Base-by-base conservation (phyloP, 2,113 vertebrate species). In the Aldabrachelys gigantea region DNA sequence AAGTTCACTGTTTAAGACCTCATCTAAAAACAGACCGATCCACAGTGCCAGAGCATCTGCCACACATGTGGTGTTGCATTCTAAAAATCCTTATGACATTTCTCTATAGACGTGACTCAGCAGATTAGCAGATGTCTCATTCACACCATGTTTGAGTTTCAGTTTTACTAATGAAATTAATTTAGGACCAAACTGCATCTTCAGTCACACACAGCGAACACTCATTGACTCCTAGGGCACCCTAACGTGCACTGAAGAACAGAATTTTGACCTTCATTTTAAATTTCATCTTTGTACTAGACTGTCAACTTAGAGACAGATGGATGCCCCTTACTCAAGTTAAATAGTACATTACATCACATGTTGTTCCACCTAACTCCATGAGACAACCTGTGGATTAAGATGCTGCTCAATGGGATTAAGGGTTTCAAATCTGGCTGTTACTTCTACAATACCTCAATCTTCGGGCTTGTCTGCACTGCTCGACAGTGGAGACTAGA, bases 41-140 rank as follows among this genome's bases (percentile, higher is more conserved):
- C 54, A 22, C 94, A 92, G 85, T 27, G 35, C 95, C 96, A 95
- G 89, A 92, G 96, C 96, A 97, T 96, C 96, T 97, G 96, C 94
- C 76, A 93, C 89, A 21, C 82, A 95, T 49, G 93, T 92, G 92
- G 96, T 86, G 85, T 1, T 21, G 54, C 94, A 95, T 93, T 94
- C 96, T 90, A 93, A 96, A 97, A 96, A 96, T 91, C 95, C 96
- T 96, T 94, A 92, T 93, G 97, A 96, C 96, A 97, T 96, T 96
- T 97, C 94, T 96, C 94, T 93, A 95, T 92, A 96, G 96, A 97
- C 89, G 84, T 94, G 97, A 97, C 95, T 95, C 96, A 96, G 96
- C 96, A 97, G 92, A 95, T 88, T 93, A 97, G 87, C 97, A 97
- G 97, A 97, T 97, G 96, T 97, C 96, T 97, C 96, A 96, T 97